Base-by-base conservation (phyloP, 2,797 vertebrate genomes). In the Calcarius lapponicus region DNA sequence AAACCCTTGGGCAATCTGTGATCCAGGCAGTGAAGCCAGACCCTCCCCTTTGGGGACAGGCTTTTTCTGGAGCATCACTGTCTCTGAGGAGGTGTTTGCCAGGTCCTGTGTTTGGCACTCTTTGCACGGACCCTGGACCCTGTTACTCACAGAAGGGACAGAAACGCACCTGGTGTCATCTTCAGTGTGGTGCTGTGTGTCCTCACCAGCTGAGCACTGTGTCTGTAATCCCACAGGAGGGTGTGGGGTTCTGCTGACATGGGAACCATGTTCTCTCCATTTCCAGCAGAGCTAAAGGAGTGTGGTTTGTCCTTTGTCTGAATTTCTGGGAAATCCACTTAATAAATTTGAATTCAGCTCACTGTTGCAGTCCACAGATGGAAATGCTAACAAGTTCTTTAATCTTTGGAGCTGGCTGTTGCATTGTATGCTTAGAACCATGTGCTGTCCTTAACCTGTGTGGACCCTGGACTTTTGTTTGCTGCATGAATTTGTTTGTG, bases 401-500 rank as follows among this genome's bases (percentile, higher is more conserved):
- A 76, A 71, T 94, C 67, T 94, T 61, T 86, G 70, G 61, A 62
- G 47, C 51, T 90, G 90, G 22, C 65, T 72, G 40, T 88, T 86
- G 80, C n/a, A 40, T 20, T 95, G 80, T 94, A 11, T 90, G 66
- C 74, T 70, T 66, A 84, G 71, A 88, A 36, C 47, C 1, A 0
- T 38, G 73, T 84, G 56, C 70, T 90, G 94, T 80, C 95, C 86
- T 96, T 97, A 84, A 92, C 94, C 92, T 21, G 1, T 18, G 48
- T 93, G 94, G 86, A 96, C 94, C 78, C 83, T 94, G 95, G 62
- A 92, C 93, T 88, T 54, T 61, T 84, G 90, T 90, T 93, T 94
- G 86, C 80, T 26, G 36, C 31, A 21, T 18, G 50, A 53, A 9
- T 79, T 91, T 92, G 76, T 92, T 96, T 95, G 76, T 62, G 43